A percentile compares a stretch with the other conserved stretches of the same genome.
Evolutionary conservation across 2,797 vertebrate species (phyloP).

Genomic region (Chelonia mydas): DNA sequence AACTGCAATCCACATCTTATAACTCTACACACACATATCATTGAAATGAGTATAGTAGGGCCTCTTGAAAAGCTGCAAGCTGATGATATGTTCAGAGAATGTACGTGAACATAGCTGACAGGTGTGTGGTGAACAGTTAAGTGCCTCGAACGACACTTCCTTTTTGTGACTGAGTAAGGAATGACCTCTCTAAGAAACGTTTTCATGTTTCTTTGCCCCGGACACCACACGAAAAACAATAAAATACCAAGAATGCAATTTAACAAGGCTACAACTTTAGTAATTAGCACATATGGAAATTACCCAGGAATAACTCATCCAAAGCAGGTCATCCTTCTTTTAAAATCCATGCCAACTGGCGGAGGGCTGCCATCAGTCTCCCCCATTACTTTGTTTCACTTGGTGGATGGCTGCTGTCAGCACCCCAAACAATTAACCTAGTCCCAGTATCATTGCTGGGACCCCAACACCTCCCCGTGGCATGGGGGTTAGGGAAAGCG

Average conservation of each 20-base stretch:
- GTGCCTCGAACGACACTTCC: neutral
- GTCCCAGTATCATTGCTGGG: neutral
- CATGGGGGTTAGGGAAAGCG: neutral
- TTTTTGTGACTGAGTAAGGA: neutral
- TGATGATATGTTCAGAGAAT: neutral
- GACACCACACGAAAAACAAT: neutral
- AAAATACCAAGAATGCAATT: neutral
- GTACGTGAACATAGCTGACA: neutral
- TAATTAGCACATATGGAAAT: neutral
- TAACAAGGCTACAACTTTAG: neutral
- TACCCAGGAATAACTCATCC: neutral
- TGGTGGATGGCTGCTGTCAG: neutral
- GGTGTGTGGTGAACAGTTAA: neutral
- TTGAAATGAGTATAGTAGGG: neutral
- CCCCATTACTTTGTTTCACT: neutral
- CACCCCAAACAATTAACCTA: neutral
- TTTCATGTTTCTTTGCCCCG: neutral
- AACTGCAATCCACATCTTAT: neutral
- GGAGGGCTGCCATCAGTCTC: neutral
- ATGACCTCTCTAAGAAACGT: neutral
- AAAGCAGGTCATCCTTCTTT: neutral
- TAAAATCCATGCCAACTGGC: neutral
- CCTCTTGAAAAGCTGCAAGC: neutral
- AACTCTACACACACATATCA: neutral
- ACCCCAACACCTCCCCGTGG: neutral